These are phyloP conservation scores for Drosophila acutilabella DNA, from an alignment of 2,888 invertebrate genomes.

Conservation along the genomic window DNA sequence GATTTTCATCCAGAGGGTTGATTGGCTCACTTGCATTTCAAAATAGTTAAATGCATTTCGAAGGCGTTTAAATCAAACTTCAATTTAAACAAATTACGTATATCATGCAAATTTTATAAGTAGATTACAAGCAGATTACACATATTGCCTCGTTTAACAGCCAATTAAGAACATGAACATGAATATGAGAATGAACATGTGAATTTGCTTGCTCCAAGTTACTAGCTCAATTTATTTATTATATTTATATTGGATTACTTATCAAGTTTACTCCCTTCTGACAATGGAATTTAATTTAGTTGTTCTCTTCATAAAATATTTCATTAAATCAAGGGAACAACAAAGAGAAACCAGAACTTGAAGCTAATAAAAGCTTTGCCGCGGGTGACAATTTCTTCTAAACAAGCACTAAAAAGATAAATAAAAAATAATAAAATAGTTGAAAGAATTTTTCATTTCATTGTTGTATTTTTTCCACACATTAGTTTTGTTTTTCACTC, in stretches of 20 bases:
- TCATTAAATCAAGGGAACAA: conserved; percentile 27
- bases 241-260: conserved; percentile 14
- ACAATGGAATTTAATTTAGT: conserved; percentile 25
- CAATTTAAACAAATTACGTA: background rate
- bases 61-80: background rate
- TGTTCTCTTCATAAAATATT: conserved; percentile 16
- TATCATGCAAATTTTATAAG: background rate
- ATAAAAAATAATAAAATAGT: conserved; percentile 10
- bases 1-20: background rate
- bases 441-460: background rate
- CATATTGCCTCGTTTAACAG: background rate
- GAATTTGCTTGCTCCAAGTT: too few species aligned
- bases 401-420: conserved; percentile 2
- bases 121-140: background rate
- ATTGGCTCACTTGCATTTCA: background rate
- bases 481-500: background rate
- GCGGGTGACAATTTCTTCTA: conserved; percentile 38
- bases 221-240: background rate
- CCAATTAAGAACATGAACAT: background rate
- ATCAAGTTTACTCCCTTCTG: background rate
- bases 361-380: conserved; percentile 46
- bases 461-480: conserved; percentile 13
- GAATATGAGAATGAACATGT: too few species aligned
- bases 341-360: conserved; percentile 3
- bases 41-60: conserved; percentile 4